Percentiles rank a stretch among this genome's conserved stretches.
phyloP scores from a whole-genome alignment of 2,888 invertebrate genomes.

The Drosophila nr. medialis region DNA sequence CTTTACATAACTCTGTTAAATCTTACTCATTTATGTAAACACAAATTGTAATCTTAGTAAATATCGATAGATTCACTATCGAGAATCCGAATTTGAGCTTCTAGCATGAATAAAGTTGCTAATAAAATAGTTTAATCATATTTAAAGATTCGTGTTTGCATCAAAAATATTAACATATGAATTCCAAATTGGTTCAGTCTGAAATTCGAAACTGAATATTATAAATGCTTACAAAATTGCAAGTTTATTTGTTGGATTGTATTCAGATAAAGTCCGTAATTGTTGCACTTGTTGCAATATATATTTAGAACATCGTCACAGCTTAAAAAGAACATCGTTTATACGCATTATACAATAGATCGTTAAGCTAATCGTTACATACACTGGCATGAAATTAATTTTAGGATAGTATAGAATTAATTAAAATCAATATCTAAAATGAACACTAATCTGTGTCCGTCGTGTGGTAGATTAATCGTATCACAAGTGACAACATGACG shows the following conservation, averaged over 20 bases:
- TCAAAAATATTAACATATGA: background rate
- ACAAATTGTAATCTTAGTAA: background rate
- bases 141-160: no score
- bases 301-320: constrained; percentile 51
- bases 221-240: background rate
- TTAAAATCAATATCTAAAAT: constrained; percentile 38
- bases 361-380: constrained; percentile 46
- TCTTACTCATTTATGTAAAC: background rate
- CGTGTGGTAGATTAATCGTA: constrained; percentile 63
- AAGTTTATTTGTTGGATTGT: background rate
- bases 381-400: constrained; percentile 70
- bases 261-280: background rate
- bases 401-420: constrained; percentile 30
- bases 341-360: constrained; percentile 29
- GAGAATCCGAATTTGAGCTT: background rate
- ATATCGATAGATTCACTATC: background rate
- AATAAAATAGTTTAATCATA: background rate
- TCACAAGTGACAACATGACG: constrained; percentile 74
- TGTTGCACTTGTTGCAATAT: constrained; percentile 37
- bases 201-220: background rate
- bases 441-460: constrained; percentile 45
- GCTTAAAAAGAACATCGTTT: constrained; percentile 37
- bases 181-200: background rate
- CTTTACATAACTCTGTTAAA: background rate
- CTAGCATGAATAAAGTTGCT: background rate